A percentile compares a stretch with the other conserved stretches of the same genome.
Evolutionary conservation across 1,140 invertebrate species (phyloP).

Genomic region (Phocides pigmalion): DNA sequence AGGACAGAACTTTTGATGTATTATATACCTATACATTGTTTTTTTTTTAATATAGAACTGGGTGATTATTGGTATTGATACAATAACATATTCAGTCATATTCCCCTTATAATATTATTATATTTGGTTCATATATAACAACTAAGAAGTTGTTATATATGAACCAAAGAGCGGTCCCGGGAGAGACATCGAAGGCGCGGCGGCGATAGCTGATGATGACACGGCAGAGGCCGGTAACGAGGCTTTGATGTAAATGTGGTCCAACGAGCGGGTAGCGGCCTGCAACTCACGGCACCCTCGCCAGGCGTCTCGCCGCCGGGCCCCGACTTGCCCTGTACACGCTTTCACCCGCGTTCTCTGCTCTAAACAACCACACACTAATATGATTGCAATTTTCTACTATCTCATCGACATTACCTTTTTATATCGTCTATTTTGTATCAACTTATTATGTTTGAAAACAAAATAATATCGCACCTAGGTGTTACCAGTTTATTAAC

Average conservation of each 20-base stretch:
- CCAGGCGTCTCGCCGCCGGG: constrained; percentile 25
- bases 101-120: background rate
- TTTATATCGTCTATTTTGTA: no score
- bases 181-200: constrained; percentile 9
- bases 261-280: constrained; percentile 31
- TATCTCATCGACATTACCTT: constrained; percentile 11
- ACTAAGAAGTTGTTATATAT: background rate
- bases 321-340: constrained; percentile 6
- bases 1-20: no score
- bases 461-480: no score
- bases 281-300: constrained; percentile 37
- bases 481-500: no score
- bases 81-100: background rate
- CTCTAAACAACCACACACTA: constrained; percentile 42
- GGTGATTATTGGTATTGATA: no score
- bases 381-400: constrained; percentile 43
- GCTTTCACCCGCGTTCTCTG: constrained; percentile 35
- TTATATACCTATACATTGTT: no score
- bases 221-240: constrained; percentile 57
- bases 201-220: constrained; percentile 41
- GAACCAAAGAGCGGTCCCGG: background rate
- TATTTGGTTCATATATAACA: no score
- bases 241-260: constrained; percentile 72
- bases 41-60: no score
- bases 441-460: no score